Evolutionary conservation across 2,797 vertebrate species (phyloP).

Genomic region (Tenualosa thibaudeaui): DNA sequence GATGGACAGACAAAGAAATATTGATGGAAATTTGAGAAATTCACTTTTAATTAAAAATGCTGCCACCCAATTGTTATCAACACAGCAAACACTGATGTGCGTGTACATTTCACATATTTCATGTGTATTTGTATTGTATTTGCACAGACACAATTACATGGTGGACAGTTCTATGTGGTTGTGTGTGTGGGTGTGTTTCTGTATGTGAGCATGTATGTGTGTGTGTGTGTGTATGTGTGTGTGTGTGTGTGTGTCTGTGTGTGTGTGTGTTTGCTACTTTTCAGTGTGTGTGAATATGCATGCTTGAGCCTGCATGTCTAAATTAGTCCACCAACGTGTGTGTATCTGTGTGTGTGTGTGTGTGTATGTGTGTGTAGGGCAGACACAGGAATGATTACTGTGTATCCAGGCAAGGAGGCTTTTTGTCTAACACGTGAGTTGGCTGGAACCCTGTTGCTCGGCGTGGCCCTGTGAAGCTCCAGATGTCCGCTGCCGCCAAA

Average conservation of each 20-base stretch:
- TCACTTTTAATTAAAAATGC: background rate
- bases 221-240: no score
- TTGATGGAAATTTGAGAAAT: background rate
- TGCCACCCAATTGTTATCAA: background rate
- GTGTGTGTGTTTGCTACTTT: no score
- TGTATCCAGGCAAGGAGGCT: background rate
- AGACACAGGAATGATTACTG: background rate
- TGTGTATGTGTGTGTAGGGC: background rate
- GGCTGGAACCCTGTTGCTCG: slow-evolving; percentile 24
- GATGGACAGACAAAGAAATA: background rate
- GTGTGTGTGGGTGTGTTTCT: background rate
- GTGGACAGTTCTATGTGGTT: background rate
- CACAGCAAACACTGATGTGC: background rate
- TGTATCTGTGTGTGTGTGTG: background rate
- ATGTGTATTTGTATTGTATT: background rate
- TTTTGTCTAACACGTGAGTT: slow-evolving; percentile 19
- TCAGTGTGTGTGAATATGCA: background rate
- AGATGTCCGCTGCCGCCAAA: slow-evolving; percentile 65
- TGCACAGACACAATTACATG: background rate
- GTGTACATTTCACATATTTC: background rate
- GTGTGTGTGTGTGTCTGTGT: no score
- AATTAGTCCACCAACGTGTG: background rate
- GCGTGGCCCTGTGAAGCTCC: slow-evolving; percentile 55
- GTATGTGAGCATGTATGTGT: background rate
- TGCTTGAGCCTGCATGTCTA: background rate